Conservation (phyloP, 2,113 vertebrate genomes). For the Archilochus colubris region DNA sequence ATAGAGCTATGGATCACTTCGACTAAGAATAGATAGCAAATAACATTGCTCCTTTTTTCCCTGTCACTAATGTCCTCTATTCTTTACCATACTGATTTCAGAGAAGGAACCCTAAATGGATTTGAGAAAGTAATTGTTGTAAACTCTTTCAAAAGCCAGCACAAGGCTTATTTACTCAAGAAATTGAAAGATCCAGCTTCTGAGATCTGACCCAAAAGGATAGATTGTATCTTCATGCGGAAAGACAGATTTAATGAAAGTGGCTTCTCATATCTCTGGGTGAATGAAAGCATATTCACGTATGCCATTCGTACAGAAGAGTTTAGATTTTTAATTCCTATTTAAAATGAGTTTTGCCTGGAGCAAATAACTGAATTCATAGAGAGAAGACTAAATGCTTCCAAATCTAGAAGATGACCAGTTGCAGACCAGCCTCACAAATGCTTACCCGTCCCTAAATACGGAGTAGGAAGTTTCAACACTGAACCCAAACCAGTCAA, state of each 20-base stretch:
- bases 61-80: not conserved
- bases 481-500: not conserved
- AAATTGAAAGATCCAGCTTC: not conserved
- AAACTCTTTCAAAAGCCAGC: not conserved
- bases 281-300: not conserved
- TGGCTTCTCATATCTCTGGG: not conserved
- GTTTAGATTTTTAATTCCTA: not conserved
- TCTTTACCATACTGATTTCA: not conserved
- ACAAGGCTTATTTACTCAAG: not conserved
- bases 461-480: not conserved
- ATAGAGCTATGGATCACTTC: not conserved
- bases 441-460: not conserved
- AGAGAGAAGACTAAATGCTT: not conserved
- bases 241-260: not conserved
- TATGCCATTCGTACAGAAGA: not conserved
- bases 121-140: not conserved
- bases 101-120: not conserved
- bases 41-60: not conserved
- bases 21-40: not conserved
- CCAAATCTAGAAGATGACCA: not conserved
- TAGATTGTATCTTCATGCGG: not conserved
- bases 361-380: not conserved
- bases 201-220: not conserved
- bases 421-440: not conserved
- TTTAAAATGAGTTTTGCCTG: not conserved